Evolutionary conservation across 2,888 invertebrate species (phyloP), one percentile per base, ranked within the genome.

Genomic region (Eristalis pertinax): DNA sequence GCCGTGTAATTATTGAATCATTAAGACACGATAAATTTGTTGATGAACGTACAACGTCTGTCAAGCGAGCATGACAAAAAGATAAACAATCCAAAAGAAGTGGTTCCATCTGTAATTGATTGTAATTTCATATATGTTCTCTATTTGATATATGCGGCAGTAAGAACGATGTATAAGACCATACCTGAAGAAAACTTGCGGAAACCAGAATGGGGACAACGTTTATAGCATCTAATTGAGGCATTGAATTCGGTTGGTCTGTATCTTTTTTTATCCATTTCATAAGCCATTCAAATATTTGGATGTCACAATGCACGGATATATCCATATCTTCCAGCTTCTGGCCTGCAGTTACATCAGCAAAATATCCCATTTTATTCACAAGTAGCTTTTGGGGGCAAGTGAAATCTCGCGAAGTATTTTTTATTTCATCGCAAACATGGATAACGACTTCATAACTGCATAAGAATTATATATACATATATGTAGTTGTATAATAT

Each of bases 231-330:
- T 98, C 98, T 62, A 97, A 92, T 62, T 94, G 92, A 0, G 97
- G 97, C 22, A 68, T n/a, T 15, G 65, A 86, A 11, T 84, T 76
- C 72, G 81, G 56, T 81, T 90, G 38, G 83, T 95, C 94, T 0
- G 94, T 93, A 89, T 96, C 96, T 38, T 95, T 95, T 92, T 98
- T 98, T n/a, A 98, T 97, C 97, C 98, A 99, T 89, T 96, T 95
- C 97, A 99, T 98, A 73, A 99, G 94, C 98, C 98, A 99, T 90
- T 98, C 98, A 93, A 99, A 99, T 86, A 99, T 98, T 92, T 97
- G 95, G 79, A 99, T 96, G 93, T 99, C 99, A 92, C 99, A 99
- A 92, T 99, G 99, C 0, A 99, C 99, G 0, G 98, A 98, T 89
- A 99, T 99, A 91, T 99, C 98, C 95, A 98, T 98, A 90, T 98